Percentiles rank a stretch among this genome's conserved stretches.
phyloP scores from a whole-genome alignment of 2,113 vertebrate genomes.

The Platichthys stellatus region DNA sequence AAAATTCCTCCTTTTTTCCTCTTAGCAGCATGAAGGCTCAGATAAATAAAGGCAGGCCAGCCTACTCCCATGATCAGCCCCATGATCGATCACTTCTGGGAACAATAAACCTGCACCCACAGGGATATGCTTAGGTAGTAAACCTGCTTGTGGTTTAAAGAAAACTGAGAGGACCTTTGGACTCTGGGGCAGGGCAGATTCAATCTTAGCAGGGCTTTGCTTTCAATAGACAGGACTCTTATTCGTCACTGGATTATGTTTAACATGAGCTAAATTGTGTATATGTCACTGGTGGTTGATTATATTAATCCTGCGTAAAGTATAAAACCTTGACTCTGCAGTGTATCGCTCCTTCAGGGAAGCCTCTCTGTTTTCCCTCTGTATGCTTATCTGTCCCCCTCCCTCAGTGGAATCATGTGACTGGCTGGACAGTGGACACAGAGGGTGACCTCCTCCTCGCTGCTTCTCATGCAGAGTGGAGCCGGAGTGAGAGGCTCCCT shows the following conservation, averaged over 20 bases:
- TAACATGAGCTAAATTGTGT: neutral
- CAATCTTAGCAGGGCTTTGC: neutral
- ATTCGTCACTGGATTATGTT: conserved; percentile 26
- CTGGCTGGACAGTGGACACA: conserved; percentile 61
- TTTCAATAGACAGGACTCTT: conserved; percentile 16
- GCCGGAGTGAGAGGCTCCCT: conserved; percentile 44
- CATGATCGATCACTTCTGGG: conserved; percentile 6
- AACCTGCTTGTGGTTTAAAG: conserved; percentile 16
- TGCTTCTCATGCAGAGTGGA: conserved; percentile 64
- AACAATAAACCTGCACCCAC: conserved; percentile 33
- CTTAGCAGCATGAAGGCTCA: neutral
- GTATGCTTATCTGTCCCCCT: conserved; percentile 14
- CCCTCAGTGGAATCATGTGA: conserved; percentile 64
- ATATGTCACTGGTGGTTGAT: conserved; percentile 23
- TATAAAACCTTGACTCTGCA: conserved; percentile 8
- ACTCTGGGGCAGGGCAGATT: conserved; percentile 22
- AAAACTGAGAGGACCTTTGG: conserved; percentile 53
- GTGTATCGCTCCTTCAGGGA: conserved; percentile 20
- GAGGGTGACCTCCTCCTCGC: conserved; percentile 63
- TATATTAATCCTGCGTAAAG: conserved; percentile 27
- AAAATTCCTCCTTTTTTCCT: conserved; percentile 14
- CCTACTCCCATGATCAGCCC: neutral
- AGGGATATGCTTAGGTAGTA: conserved; percentile 29
- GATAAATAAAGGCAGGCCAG: conserved; percentile 13
- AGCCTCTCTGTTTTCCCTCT: conserved; percentile 38